A percentile compares a stretch with the other conserved stretches of the same genome.
These are phyloP conservation scores for Fregata magnificens DNA, from an alignment of 2,113 vertebrate genomes.

Conservation along the genomic window DNA sequence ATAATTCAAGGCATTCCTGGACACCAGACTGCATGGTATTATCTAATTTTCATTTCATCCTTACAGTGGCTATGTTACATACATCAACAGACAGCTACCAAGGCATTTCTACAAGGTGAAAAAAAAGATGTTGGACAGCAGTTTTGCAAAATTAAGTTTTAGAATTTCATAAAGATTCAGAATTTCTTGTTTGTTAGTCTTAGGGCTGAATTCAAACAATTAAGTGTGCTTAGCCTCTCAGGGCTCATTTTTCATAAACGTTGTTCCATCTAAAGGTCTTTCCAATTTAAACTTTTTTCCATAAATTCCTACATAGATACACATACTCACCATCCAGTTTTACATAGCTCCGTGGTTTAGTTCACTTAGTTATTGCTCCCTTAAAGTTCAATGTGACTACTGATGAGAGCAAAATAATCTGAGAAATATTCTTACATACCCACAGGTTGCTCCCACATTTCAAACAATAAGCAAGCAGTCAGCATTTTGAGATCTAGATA, in stretches of 20 bases:
- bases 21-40: background rate
- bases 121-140: background rate
- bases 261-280: background rate
- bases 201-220: background rate
- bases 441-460: background rate
- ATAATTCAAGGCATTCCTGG: background rate
- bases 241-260: background rate
- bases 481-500: background rate
- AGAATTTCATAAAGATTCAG: background rate
- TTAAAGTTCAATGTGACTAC: background rate
- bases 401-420: background rate
- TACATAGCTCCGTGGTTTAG: background rate
- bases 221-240: background rate
- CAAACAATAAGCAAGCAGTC: background rate
- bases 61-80: background rate
- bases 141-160: background rate
- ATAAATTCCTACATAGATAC: background rate
- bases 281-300: background rate
- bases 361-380: background rate
- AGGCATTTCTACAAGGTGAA: background rate
- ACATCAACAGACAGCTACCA: background rate
- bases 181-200: background rate
- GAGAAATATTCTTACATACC: background rate
- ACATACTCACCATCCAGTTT: background rate
- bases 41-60: background rate